These are phyloP conservation scores for Silurus meridionalis DNA, from an alignment of 2,113 vertebrate species.

Conservation along the genomic window DNA sequence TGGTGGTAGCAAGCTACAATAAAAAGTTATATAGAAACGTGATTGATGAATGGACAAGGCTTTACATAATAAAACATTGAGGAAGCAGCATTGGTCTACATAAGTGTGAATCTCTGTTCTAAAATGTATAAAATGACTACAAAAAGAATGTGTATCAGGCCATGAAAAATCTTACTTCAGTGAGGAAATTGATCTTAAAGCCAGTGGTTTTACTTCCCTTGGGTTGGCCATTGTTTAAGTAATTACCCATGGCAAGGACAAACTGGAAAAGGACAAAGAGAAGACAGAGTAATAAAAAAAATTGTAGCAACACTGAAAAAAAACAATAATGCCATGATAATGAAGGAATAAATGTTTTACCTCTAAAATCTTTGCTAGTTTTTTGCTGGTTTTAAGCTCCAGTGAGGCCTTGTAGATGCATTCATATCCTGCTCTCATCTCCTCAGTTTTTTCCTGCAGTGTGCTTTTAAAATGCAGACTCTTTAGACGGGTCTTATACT, in stretches of 20 bases:
- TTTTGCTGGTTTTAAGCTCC: conserved; percentile 93
- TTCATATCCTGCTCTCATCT: conserved; percentile 86
- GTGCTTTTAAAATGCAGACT: conserved; percentile 91
- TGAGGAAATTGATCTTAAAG: conserved; percentile 98
- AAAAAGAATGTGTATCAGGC: background rate
- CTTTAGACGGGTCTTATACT: conserved; percentile 89
- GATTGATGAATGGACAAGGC: background rate
- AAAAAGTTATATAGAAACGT: background rate
- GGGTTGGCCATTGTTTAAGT: conserved; percentile 93
- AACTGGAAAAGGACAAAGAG: conserved; percentile 75
- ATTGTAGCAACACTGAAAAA: background rate
- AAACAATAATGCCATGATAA: background rate
- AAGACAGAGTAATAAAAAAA: background rate
- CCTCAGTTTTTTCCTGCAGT: conserved; percentile 93
- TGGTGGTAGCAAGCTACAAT: conserved; percentile 91
- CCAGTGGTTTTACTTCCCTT: conserved; percentile 90
- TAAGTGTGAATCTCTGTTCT: background rate
- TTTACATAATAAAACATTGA: background rate
- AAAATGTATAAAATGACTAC: background rate
- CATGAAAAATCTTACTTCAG: conserved; percentile 76
- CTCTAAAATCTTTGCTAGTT: conserved; percentile 98
- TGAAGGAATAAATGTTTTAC: conserved; percentile 64
- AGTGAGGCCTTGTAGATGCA: conserved; percentile 88
- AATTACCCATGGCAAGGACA: conserved; percentile 98
- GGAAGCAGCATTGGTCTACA: background rate